Evolutionary conservation across 1,140 invertebrate genomes (phyloP), one percentile per base, ranked within the genome.

Genomic region (Lamellibrachia luymesi): DNA sequence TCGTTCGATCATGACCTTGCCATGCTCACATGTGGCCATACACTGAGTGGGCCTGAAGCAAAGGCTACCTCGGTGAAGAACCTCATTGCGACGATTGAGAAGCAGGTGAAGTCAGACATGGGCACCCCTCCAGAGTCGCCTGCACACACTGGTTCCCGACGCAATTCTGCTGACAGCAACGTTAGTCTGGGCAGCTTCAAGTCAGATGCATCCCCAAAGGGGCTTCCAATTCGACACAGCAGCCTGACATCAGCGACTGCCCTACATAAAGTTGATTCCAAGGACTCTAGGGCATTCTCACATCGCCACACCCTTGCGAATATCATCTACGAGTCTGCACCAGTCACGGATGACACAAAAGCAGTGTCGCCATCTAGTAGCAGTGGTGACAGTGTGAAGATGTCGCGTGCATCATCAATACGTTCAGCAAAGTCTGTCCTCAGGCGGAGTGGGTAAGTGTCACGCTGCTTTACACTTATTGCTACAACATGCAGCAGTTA

Each of bases 11-110:
- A 95, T 13, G 96, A 96, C 92, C 93, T 96, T 50, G 92, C 94
- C 25, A 93, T 91, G 10, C 92, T 95, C 50, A 94, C 95, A 49
- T 95, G 95, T 56, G 94, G 91, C 7, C 94, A 93, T 51, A 92
- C 93, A 50, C 93, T 94, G 92, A 94, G 95, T 90, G 93, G 91
- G 6, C 52, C 93, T 64, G 27, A 91, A 93, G 94, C 22, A 95
- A 91, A 89, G 51, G 95, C 50, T 97, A 98, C 64, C 95, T 98
- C 98, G 0, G 98, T 99, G 1, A 98, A 98, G 95, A 98, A 97
- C 91, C 96, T 99, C 5, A 98, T 99, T 93, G 98, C 98, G 95
- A 98, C 98, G 94, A 98, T 99, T 91, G 98, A 99, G 96, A 95
- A 96, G 52, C 97, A 98, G 94, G 97, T 98, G 17, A 98, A 98